These are phyloP conservation scores for Lottia gigantea DNA, from an alignment of 2,888 invertebrate species.

Conservation along the genomic window DNA sequence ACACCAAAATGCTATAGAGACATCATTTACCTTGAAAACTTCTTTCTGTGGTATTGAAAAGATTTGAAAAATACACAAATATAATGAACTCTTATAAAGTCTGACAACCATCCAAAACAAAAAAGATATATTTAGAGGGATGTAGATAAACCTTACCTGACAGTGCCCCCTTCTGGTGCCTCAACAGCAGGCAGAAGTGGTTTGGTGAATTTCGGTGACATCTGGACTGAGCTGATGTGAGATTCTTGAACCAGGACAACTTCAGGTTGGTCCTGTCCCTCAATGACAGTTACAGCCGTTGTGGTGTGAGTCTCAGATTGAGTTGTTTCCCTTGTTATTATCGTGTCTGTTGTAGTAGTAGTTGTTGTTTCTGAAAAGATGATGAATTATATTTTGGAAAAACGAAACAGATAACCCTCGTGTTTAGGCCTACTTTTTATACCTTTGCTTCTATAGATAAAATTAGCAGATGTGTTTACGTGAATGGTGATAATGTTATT, in stretches of 20 bases:
- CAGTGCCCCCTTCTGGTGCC: conserved; percentile 59
- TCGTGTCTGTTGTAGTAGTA: conserved; percentile 31
- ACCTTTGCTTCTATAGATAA: no score
- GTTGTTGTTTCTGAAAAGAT: conserved; percentile 22
- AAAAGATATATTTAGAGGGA: no score
- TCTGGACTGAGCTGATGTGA: conserved; percentile 46
- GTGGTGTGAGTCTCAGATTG: conserved; percentile 30
- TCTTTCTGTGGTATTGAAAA: no score
- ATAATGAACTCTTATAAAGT: no score
- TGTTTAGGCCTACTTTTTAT: no score
- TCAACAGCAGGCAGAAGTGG: conserved; percentile 73
- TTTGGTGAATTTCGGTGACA: conserved; percentile 68
- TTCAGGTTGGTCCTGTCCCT: conserved; percentile 50
- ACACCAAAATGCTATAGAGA: no score
- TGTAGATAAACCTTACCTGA: conserved; percentile 59
- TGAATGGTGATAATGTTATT: no score
- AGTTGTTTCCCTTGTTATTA: conserved; percentile 20
- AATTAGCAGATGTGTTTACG: no score
- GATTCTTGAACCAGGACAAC: conserved; percentile 41
- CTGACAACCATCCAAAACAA: no score
- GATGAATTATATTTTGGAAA: background rate
- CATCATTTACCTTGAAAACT: no score
- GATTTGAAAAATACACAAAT: no score
- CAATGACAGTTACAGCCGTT: conserved; percentile 25
- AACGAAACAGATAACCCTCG: no score